Evolutionary conservation across 2,113 vertebrate genomes (phyloP).

Genomic region (Carollia perspicillata): DNA sequence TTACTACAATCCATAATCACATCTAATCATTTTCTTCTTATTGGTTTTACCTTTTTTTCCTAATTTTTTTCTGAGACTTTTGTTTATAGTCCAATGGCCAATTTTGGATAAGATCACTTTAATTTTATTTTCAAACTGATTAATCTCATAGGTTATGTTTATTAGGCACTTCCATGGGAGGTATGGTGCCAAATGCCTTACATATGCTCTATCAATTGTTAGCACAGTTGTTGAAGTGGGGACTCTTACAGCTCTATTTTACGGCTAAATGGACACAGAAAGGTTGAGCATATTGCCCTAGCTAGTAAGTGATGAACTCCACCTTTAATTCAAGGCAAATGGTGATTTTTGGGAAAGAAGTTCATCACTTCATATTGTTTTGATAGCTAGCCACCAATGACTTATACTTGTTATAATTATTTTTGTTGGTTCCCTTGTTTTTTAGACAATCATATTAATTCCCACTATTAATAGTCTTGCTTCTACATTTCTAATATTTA

Average conservation of each 20-base stretch:
- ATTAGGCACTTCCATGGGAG: background rate
- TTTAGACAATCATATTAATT: background rate
- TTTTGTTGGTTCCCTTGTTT: background rate
- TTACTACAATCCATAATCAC: background rate
- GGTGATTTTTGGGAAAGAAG: background rate
- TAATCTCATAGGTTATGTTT: background rate
- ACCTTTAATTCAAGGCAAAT: background rate
- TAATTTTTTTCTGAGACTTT: background rate
- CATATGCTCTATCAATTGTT: background rate
- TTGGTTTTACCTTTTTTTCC: background rate
- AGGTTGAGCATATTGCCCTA: background rate
- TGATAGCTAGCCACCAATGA: background rate
- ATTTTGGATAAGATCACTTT: background rate
- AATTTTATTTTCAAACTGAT: background rate
- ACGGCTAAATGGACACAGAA: background rate
- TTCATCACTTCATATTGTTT: background rate
- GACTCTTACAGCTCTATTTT: background rate
- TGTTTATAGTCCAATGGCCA: background rate
- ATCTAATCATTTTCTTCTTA: background rate
- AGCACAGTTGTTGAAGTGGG: background rate
- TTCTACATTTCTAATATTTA: background rate
- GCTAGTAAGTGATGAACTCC: background rate
- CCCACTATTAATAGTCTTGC: background rate
- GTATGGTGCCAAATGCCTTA: background rate
- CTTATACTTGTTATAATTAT: background rate